Evolutionary conservation across 2,797 vertebrate species (phyloP).

Genomic region (Falco novaeseelandiae): DNA sequence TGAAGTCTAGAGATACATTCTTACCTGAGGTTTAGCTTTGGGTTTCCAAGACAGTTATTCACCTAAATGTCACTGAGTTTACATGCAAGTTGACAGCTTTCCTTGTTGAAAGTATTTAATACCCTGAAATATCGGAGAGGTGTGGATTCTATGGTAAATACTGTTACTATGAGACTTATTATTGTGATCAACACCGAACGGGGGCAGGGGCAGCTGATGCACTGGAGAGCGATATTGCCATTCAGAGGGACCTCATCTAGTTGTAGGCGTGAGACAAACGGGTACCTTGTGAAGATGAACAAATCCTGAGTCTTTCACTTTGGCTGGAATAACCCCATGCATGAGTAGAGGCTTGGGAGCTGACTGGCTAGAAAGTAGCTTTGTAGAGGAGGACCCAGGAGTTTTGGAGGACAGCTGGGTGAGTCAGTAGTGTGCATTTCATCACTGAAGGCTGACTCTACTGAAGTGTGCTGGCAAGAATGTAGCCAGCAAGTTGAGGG

Average conservation of each 20-base stretch:
- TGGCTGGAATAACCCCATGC: neutral
- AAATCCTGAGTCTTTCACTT: neutral
- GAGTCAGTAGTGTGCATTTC: neutral
- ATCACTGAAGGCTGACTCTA: neutral
- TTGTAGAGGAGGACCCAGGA: neutral
- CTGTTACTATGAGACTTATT: neutral
- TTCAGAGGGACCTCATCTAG: neutral
- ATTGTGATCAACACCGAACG: neutral
- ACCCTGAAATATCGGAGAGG: neutral
- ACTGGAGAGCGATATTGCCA: neutral
- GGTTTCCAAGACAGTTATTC: neutral
- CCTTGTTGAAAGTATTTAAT: neutral
- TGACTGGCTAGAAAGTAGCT: neutral
- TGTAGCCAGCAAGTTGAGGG: neutral
- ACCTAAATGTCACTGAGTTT: neutral
- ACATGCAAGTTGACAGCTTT: neutral
- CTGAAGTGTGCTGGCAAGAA: neutral
- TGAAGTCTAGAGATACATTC: neutral
- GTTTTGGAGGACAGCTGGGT: neutral
- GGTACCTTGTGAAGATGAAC: neutral
- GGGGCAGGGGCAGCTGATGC: rapidly evolving
- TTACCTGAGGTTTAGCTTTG: neutral
- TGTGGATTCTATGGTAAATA: neutral
- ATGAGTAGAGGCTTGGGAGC: neutral
- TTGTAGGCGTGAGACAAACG: neutral